These are phyloP conservation scores for Garra rufa DNA, from an alignment of 2,113 vertebrate genomes.

Conservation along the genomic window DNA sequence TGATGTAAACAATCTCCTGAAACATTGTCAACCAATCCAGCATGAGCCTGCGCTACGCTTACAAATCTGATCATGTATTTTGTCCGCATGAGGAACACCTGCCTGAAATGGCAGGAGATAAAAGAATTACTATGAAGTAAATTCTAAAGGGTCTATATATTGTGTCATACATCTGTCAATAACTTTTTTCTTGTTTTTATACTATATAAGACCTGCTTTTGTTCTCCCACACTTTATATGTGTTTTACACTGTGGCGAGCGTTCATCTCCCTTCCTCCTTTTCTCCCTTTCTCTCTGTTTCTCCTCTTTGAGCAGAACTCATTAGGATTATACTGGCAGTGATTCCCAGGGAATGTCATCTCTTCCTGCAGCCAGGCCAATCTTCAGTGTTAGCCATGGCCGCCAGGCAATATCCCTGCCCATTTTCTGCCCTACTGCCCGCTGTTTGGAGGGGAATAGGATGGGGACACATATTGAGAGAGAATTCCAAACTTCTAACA, in stretches of 20 bases:
- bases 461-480: constrained; percentile 61
- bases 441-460: constrained; percentile 61
- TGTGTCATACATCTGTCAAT: background rate
- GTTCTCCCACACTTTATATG: background rate
- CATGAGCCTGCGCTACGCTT: constrained; percentile 9
- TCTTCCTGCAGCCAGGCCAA: constrained; percentile 72
- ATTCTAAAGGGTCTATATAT: constrained; percentile 30
- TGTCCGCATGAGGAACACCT: constrained; percentile 18
- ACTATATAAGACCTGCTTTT: constrained; percentile 22
- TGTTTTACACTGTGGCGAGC: constrained; percentile 36
- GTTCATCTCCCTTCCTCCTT: constrained; percentile 29
- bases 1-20: constrained; percentile 35
- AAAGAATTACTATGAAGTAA: constrained; percentile 17
- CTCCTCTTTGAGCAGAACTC: constrained; percentile 75
- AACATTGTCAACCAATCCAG: constrained; percentile 4
- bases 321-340: constrained; percentile 88
- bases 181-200: background rate
- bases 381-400: constrained; percentile 74
- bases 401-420: constrained; percentile 68
- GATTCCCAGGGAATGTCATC: constrained; percentile 78
- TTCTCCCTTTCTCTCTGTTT: constrained; percentile 3
- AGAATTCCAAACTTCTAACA: constrained; percentile 62
- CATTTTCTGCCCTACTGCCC: constrained; percentile 68
- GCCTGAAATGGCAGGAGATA: constrained; percentile 8
- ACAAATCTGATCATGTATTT: constrained; percentile 34